Conservation (phyloP, 2,113 vertebrate species). For the Melanostigma gelatinosum region DNA sequence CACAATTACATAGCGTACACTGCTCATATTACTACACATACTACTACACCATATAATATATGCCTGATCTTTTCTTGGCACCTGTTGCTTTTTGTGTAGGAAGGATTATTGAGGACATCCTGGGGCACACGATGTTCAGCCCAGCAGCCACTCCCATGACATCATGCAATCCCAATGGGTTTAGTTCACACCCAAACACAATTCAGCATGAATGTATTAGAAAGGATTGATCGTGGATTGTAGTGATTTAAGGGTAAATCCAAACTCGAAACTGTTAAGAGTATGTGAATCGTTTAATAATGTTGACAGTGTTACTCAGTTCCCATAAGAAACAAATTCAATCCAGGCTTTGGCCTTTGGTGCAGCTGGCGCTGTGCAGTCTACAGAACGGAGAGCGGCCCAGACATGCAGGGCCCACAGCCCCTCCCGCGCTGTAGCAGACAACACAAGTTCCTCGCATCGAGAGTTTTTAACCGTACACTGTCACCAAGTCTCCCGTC, state of each 20-base stretch:
- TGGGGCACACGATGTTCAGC: conserved; percentile 34
- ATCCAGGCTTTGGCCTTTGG: conserved; percentile 61
- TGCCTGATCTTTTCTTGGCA: not conserved
- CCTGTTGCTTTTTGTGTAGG: conserved; percentile 7
- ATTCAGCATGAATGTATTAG: conserved; percentile 34
- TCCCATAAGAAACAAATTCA: conserved; percentile 62
- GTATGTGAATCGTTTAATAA: conserved; percentile 29
- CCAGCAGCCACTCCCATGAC: conserved; percentile 64
- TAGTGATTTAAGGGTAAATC: conserved; percentile 43
- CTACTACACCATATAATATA: not conserved
- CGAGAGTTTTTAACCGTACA: conserved; percentile 49
- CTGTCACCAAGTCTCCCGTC: conserved; percentile 51
- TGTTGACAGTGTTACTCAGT: conserved; percentile 55
- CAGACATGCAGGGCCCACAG: conserved; percentile 74
- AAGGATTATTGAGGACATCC: conserved; percentile 53
- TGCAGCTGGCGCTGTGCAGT: conserved; percentile 61
- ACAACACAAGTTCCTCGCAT: conserved; percentile 63
- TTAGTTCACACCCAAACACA: conserved; percentile 53
- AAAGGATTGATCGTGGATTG: conserved; percentile 36
- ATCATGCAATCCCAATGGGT: conserved; percentile 54
- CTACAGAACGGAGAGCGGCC: conserved; percentile 59
- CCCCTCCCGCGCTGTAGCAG: conserved; percentile 72
- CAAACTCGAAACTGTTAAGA: conserved; percentile 22
- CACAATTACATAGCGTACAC: not conserved
- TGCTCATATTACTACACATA: not conserved